Evolutionary conservation across 2,797 vertebrate species (phyloP).

Genomic region (Epinephelus malabaricus): DNA sequence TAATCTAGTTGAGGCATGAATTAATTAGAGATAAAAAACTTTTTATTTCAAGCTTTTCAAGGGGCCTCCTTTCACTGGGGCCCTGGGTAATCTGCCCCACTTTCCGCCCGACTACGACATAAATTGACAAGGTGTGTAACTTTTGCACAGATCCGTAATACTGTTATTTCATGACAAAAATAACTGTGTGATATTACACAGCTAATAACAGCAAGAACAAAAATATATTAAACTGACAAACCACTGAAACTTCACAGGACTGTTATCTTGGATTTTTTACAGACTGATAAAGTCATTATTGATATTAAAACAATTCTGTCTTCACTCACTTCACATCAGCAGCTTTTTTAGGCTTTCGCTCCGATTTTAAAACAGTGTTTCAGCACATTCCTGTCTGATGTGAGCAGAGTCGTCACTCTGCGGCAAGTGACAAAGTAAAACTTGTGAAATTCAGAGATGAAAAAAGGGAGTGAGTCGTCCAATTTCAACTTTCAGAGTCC

Average conservation of each 20-base stretch:
- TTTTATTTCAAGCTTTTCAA: too few relatives aligned
- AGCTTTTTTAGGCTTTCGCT: background rate
- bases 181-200: background rate
- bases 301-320: background rate
- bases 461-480: constrained; percentile 37
- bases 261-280: background rate
- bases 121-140: background rate
- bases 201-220: background rate
- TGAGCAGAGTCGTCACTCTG: constrained; percentile 27
- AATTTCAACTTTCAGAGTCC: constrained; percentile 63
- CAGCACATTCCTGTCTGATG: constrained; percentile 1
- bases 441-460: constrained; percentile 18
- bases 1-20: too few relatives aligned
- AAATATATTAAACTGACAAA: background rate
- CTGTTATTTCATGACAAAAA: background rate
- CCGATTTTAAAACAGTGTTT: background rate
- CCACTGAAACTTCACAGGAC: background rate
- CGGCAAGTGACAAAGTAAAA: constrained; percentile 37
- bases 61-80: too few relatives aligned
- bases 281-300: background rate
- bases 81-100: too few relatives aligned
- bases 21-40: too few relatives aligned
- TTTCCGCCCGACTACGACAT: too few relatives aligned
- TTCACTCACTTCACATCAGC: background rate
- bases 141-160: too few relatives aligned